phyloP scores from a whole-genome alignment of 2,797 vertebrate genomes.

The Sebastes oblongus region DNA sequence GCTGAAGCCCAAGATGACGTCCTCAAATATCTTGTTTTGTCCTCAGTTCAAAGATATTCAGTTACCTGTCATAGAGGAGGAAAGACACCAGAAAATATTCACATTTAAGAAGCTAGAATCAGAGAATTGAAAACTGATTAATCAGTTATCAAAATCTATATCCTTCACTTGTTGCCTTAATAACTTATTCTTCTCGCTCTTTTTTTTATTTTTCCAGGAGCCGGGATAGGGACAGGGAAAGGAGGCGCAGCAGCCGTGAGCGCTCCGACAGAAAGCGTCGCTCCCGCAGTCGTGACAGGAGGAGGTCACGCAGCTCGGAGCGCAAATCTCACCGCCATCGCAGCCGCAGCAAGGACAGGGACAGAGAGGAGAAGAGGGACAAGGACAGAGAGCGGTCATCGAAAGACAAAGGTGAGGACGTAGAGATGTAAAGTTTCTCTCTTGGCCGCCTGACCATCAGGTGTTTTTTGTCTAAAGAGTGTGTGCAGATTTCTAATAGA shows the following conservation, averaged over 20 bases:
- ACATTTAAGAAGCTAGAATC: too few species aligned
- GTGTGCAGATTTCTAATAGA: background rate
- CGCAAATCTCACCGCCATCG: slow-evolving; percentile 92
- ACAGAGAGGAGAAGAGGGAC: slow-evolving; percentile 80
- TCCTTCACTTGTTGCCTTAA: background rate
- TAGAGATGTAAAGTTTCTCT: background rate
- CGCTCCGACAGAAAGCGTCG: slow-evolving; percentile 93
- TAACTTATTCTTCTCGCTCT: background rate
- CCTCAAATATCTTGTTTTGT: too few species aligned
- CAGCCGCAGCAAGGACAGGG: slow-evolving; percentile 92
- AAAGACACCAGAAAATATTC: too few species aligned
- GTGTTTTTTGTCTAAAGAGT: background rate
- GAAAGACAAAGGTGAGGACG: slow-evolving; percentile 91
- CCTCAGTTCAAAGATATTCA: too few species aligned
- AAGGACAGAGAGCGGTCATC: slow-evolving; percentile 92
- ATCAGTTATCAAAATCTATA: too few species aligned
- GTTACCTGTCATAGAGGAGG: too few species aligned
- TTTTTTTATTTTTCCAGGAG: slow-evolving; percentile 58
- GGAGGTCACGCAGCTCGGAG: slow-evolving; percentile 93
- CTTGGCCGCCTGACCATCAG: background rate
- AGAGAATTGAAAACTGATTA: too few species aligned
- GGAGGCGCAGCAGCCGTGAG: slow-evolving; percentile 91
- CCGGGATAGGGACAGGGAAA: slow-evolving; percentile 70
- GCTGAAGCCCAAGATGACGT: too few species aligned
- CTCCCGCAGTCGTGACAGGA: slow-evolving; percentile 93